phyloP scores from a whole-genome alignment of 1,140 invertebrate species.

The Caerostris extrusa region DNA sequence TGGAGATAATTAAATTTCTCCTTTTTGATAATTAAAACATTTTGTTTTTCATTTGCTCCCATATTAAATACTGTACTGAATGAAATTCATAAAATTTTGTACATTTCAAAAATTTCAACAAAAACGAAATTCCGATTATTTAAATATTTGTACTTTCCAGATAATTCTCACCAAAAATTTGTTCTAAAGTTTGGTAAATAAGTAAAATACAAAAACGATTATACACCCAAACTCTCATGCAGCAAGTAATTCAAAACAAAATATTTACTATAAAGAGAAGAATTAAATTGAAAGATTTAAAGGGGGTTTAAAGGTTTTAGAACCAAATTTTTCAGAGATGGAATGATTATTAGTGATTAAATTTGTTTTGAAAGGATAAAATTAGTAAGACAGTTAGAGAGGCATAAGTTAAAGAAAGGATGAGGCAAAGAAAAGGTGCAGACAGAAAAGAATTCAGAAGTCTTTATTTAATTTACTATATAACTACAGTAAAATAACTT shows the following conservation, averaged over 20 bases:
- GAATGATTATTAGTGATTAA: constrained; percentile 4
- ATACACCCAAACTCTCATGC: constrained; percentile 59
- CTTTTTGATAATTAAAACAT: too few relatives aligned
- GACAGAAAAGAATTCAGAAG: constrained; percentile 62
- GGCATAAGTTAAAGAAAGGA: constrained; percentile 47
- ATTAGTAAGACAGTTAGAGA: constrained; percentile 29
- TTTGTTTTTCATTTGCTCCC: too few relatives aligned
- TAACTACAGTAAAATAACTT: constrained; percentile 45
- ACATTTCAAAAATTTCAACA: too few relatives aligned
- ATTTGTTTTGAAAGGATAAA: constrained; percentile 2
- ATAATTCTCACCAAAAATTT: constrained; percentile 39
- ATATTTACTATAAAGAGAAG: not conserved
- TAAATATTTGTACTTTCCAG: not conserved
- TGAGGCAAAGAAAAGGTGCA: constrained; percentile 65
- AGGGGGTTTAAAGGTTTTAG: constrained; percentile 45
- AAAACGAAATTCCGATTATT: too few relatives aligned
- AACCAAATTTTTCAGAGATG: constrained; percentile 73
- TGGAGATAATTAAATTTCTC: too few relatives aligned
- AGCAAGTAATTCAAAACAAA: constrained; percentile 49
- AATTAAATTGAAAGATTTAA: not conserved
- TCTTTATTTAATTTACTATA: constrained; percentile 61
- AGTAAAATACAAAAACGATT: not conserved
- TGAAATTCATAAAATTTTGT: too few relatives aligned
- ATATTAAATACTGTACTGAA: too few relatives aligned
- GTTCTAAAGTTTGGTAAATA: constrained; percentile 19